Conservation (phyloP, 2,113 vertebrate species). For the Xenopus borealis region DNA sequence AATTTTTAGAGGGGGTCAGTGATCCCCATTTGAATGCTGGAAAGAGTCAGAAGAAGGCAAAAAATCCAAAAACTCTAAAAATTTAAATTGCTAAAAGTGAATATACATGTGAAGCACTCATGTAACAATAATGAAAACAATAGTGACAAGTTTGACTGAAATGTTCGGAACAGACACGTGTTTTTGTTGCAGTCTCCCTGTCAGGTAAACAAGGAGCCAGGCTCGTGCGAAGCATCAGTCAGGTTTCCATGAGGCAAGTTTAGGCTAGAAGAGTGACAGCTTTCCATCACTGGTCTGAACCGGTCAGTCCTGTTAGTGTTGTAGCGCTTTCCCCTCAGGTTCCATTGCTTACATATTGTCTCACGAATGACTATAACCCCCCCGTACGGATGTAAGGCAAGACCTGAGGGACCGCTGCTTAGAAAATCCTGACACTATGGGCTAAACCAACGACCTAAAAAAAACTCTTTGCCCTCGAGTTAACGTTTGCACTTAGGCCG, state of each 20-base stretch:
- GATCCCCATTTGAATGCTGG: no score
- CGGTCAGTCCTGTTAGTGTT: not conserved
- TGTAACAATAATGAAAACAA: no score
- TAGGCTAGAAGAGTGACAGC: not conserved
- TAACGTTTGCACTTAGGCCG: constrained; percentile 19
- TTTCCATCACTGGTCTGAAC: not conserved
- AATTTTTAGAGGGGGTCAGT: no score
- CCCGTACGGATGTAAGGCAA: not conserved
- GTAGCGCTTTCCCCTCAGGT: not conserved
- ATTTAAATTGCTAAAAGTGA: no score
- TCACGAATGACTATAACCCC: not conserved
- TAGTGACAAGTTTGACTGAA: no score
- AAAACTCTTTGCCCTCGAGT: not conserved
- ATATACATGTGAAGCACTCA: no score
- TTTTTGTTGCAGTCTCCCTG: no score
- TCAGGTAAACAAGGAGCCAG: not conserved
- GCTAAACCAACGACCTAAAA: no score
- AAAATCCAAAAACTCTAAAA: no score
- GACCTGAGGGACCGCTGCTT: not conserved
- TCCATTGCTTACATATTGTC: not conserved
- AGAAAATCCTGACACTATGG: no score
- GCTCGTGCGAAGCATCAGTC: not conserved
- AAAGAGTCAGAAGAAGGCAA: no score
- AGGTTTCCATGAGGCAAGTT: not conserved
- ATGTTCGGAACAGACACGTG: no score